A percentile compares a stretch with the other conserved stretches of the same genome.
Evolutionary conservation across 2,888 invertebrate genomes (phyloP).

Genomic region (Agrenia bidenticulata): DNA sequence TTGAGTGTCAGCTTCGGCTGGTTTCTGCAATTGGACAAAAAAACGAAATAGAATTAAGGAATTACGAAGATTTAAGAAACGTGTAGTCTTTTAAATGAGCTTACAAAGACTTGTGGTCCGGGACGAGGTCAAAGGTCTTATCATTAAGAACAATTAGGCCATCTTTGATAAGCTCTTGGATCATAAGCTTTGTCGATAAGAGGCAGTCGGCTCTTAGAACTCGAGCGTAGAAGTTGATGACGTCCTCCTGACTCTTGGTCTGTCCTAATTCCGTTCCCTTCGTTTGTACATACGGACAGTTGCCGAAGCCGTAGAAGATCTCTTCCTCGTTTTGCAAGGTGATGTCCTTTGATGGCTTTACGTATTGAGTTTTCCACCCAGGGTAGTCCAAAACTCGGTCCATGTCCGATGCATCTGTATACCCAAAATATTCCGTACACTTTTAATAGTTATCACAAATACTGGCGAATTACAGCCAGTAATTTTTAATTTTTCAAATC

Average conservation of each 20-base stretch:
- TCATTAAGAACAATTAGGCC: neutral
- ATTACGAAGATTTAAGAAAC: too few relatives aligned
- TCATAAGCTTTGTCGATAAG: neutral
- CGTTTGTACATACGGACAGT: conserved; percentile 12
- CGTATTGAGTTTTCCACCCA: conserved; percentile 25
- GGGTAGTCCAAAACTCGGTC: conserved; percentile 9
- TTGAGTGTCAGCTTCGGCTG: too few relatives aligned
- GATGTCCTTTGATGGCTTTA: neutral
- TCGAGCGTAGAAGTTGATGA: conserved; percentile 6
- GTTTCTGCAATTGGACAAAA: too few relatives aligned
- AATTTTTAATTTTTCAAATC: too few relatives aligned
- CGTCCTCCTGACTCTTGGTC: conserved; percentile 4
- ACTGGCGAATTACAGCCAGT: too few relatives aligned
- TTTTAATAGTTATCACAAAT: too few relatives aligned
- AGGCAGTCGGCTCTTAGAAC: conserved; percentile 17
- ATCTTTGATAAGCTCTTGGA: neutral
- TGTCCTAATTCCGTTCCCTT: neutral
- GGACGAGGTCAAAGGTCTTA: neutral
- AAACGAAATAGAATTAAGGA: too few relatives aligned
- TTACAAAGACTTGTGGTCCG: neutral
- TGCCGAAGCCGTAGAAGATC: conserved; percentile 21
- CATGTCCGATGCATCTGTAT: too few relatives aligned
- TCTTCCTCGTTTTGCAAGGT: neutral
- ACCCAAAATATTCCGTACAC: too few relatives aligned
- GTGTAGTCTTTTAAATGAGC: too few relatives aligned